phyloP scores from a whole-genome alignment of 2,888 invertebrate genomes.

The Galerucella nymphaeae region DNA sequence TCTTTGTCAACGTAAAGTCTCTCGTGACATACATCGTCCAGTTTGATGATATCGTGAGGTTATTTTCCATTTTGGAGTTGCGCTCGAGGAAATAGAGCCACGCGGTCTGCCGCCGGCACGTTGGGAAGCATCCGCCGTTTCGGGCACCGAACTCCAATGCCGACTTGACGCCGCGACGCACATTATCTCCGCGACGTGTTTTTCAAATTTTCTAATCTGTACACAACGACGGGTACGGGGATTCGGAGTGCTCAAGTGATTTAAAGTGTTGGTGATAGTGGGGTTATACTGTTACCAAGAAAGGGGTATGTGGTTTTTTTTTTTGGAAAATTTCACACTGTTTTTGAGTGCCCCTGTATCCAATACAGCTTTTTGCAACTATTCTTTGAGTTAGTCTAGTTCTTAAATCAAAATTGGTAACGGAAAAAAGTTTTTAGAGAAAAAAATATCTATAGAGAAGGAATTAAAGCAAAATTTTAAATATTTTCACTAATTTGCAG shows the following conservation, averaged over 20 bases:
- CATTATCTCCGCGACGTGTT: slow-evolving; percentile 9
- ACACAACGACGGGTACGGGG: background rate
- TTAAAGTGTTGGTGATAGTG: slow-evolving; percentile 1
- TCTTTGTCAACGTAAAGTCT: slow-evolving; percentile 7
- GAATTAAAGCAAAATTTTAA: too few relatives aligned
- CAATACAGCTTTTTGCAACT: background rate
- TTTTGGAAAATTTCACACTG: too few relatives aligned
- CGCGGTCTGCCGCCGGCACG: slow-evolving; percentile 19
- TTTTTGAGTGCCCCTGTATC: too few relatives aligned
- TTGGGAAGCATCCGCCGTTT: slow-evolving; percentile 16
- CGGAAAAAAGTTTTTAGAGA: too few relatives aligned
- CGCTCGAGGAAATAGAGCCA: slow-evolving; percentile 2
- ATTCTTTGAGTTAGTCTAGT: too few relatives aligned
- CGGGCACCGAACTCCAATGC: slow-evolving; percentile 14
- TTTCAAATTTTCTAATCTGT: background rate
- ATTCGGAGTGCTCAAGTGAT: background rate
- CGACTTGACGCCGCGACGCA: slow-evolving; percentile 5
- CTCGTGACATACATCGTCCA: slow-evolving; percentile 27
- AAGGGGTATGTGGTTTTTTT: background rate
- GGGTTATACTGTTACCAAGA: background rate
- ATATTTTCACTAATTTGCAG: too few relatives aligned
- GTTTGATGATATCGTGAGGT: slow-evolving; percentile 8
- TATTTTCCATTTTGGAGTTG: slow-evolving; percentile 18
- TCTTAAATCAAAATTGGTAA: too few relatives aligned
- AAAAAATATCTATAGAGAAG: too few relatives aligned